A percentile compares a stretch with the other conserved stretches of the same genome.
Conservation (phyloP, 2,113 vertebrate genomes). For the Coryphaenoides rupestris region DNA sequence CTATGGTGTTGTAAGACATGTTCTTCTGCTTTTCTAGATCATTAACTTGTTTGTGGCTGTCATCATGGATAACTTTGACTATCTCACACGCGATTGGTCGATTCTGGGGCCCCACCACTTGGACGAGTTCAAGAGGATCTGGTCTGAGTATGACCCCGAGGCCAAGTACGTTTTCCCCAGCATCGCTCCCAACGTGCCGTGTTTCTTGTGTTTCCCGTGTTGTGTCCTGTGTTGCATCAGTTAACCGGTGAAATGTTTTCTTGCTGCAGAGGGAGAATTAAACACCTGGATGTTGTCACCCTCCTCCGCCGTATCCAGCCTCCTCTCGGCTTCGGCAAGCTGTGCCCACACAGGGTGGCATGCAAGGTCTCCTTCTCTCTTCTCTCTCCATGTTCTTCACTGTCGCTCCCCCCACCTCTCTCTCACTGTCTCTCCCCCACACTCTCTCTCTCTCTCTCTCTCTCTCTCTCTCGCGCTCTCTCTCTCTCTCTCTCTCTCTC, state of each 20-base stretch:
- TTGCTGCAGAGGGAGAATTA: conserved; percentile 87
- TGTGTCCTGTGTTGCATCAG: background rate
- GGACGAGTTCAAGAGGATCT: conserved; percentile 98
- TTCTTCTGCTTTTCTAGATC: conserved; percentile 73
- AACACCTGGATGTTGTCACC: conserved; percentile 95
- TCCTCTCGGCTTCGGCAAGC: conserved; percentile 93
- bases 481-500: background rate
- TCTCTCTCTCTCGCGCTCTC: background rate
- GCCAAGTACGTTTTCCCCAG: conserved; percentile 83
- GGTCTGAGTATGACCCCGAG: conserved; percentile 98
- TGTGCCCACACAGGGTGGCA: conserved; percentile 96
- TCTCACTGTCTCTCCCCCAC: too few species aligned
- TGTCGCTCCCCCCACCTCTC: too few species aligned
- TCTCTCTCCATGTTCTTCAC: too few species aligned
- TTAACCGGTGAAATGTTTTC: background rate
- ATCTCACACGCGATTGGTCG: conserved; percentile 97
- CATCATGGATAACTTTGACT: conserved; percentile 99
- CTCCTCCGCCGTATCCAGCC: conserved; percentile 94
- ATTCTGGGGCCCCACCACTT: conserved; percentile 97
- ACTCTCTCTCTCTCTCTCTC: background rate
- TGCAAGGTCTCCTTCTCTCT: conserved; percentile 82
- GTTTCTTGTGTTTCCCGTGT: conserved; percentile 4
- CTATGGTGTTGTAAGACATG: background rate
- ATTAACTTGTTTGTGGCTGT: conserved; percentile 98
- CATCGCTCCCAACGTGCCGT: background rate